phyloP scores from a whole-genome alignment of 2,113 vertebrate genomes.

The Silurus asotus region DNA sequence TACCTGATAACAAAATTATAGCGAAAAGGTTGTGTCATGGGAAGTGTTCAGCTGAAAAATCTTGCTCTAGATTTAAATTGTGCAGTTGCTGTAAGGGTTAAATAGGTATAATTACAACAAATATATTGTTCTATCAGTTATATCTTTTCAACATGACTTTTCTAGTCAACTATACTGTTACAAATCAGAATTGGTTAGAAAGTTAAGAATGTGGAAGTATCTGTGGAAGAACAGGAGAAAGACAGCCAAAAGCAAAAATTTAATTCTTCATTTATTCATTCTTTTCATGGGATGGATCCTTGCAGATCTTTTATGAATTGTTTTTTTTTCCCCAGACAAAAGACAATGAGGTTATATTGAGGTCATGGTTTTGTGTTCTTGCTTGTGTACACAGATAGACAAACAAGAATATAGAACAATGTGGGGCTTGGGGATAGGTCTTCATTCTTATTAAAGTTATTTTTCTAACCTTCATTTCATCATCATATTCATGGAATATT shows the following conservation, averaged over 20 bases:
- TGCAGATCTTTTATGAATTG: background rate
- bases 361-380: background rate
- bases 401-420: background rate
- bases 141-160: background rate
- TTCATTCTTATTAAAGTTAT: background rate
- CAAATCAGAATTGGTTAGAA: conserved; percentile 20
- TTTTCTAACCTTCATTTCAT: background rate
- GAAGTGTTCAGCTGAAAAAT: background rate
- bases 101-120: background rate
- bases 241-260: background rate
- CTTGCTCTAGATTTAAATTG: background rate
- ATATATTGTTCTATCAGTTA: background rate
- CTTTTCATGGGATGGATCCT: background rate
- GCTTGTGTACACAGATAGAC: background rate
- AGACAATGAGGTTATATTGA: background rate
- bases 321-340: background rate
- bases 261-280: background rate
- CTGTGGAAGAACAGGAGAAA: conserved; percentile 12
- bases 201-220: background rate
- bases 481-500: background rate
- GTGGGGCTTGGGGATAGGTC: background rate
- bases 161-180: background rate
- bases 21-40: background rate
- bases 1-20: background rate
- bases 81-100: background rate